Evolutionary conservation across 2,888 invertebrate species (phyloP), one percentile per base, ranked within the genome.

Genomic region (Seladonia tumulorum): DNA sequence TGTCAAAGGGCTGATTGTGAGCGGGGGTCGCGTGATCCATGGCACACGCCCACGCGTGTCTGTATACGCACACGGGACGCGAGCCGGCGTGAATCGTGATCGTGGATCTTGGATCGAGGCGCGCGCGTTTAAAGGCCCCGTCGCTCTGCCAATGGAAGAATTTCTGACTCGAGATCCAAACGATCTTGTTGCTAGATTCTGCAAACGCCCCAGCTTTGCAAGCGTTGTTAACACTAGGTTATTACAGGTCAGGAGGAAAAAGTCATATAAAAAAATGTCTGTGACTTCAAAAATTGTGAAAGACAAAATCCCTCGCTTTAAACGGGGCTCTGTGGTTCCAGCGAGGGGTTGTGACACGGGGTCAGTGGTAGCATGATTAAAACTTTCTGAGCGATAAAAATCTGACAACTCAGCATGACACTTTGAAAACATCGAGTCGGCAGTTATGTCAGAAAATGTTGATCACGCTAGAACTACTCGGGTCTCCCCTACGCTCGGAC

Each of bases 1-100:
- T 89, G 91, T 92, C 92, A 92, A 92, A 92, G 93, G 87, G 91
- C 88, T 89, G 89, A 92, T 89, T 88, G 88, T 88, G 83, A 90
- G 91, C 89, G 89, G 91, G 90, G 90, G 85, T 91, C 90, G 90
- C 90, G 87, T 90, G 90, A 91, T 91, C 92, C 88, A 78, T 66
- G 88, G 86, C 90, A 85, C 89, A 87, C 91, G 91, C 92, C 92
- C 85, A 91, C 92, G 81, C 88, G 57, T 88, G 81, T 80, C 72
- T 82, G 81, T 82, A 79, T 82, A 83, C 82, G 77, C 76, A 74
- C 68, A 35, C 35, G 39, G 16, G 5, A 63, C 63, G 29, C 5
- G 16, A 25, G 29, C 29, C 70, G 70, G n/a, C 39, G 5, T 57
- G n/a, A 47, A 47, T 72, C 63, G 29, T 29, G 35, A 35, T 35